Evolutionary conservation across 2,797 vertebrate genomes (phyloP), one percentile per base, ranked within the genome.

Genomic region (Muscicapa comitata): DNA sequence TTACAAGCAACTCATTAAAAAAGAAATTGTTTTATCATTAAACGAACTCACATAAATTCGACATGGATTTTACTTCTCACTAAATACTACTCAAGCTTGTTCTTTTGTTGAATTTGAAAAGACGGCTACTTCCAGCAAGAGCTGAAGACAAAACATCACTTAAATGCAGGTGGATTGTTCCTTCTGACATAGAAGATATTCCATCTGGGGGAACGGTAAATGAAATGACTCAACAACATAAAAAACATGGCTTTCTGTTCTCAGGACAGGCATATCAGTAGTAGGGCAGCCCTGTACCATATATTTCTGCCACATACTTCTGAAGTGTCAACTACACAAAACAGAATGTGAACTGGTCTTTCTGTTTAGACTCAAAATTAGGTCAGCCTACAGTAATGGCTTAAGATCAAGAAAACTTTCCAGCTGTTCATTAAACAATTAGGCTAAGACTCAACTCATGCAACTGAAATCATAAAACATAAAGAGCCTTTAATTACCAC

Each of bases 351-450:
- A 88, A 89, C 50, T 25, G 42, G 72, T 71, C 84, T 91, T 93
- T 93, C 94, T 94, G 84, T 78, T 92, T 74, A 83, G 42, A 85
- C 57, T 91, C 84, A 89, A 81, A 91, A 89, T 4, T 6, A 48
- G 78, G 74, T 80, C 86, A 85, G 66, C 58, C 94, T 88, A 80
- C 63, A 92, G 67, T 66, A 78, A 91, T 62, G 50, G 50, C 75
- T 93, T 87, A 70, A 94, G 92, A 95, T 79, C 77, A 94, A 94
- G 86, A 92, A 95, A 92, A 93, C 55, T 92, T 93, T 90, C 86
- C 71, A 94, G 66, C 48, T 92, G 45, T 89, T 94, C 92, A 85
- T 91, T 94, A 94, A 93, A 86, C 77, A 85, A 90, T 87, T 93
- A 85, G 71, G 54, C 57, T 89, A 86, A 93, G 48, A 87, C 63